Conservation (phyloP, 2,797 vertebrate genomes). For the Labeo calbasu region DNA sequence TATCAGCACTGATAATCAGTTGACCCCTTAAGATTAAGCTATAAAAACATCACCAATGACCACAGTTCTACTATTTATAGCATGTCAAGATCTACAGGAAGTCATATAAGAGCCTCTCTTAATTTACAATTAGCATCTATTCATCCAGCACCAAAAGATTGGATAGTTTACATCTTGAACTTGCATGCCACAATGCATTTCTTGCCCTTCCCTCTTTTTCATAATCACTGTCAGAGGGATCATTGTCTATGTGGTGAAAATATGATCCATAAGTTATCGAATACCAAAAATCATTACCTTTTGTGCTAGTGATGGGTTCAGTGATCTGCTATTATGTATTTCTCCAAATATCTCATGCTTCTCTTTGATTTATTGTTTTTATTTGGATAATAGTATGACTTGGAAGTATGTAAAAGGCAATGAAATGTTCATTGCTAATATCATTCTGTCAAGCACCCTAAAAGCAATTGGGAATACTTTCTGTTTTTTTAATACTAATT, state of each 20-base stretch:
- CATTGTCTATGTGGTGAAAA: constrained; percentile 19
- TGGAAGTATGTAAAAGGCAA: background rate
- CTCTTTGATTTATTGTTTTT: background rate
- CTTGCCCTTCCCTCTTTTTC: constrained; percentile 40
- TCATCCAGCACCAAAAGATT: constrained; percentile 2
- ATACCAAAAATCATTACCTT: background rate
- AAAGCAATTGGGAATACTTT: background rate
- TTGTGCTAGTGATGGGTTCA: background rate
- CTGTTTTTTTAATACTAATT: background rate
- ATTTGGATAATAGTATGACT: background rate
- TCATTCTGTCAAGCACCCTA: background rate
- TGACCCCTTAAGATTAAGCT: background rate
- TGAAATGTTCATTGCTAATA: background rate
- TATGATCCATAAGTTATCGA: background rate
- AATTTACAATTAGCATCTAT: constrained; percentile 45
- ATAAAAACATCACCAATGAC: constrained; percentile 39
- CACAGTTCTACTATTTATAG: constrained; percentile 35
- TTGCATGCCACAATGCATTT: constrained; percentile 41
- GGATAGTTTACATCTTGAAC: constrained; percentile 40
- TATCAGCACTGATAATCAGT: no score
- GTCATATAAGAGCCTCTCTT: constrained; percentile 27
- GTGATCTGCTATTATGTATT: background rate
- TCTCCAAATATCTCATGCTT: background rate
- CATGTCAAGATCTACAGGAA: constrained; percentile 29
- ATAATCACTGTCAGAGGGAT: constrained; percentile 9